Percentiles rank a stretch among this genome's conserved stretches.
Evolutionary conservation across 2,888 invertebrate genomes (phyloP).

Genomic region (Polietes domitor): DNA sequence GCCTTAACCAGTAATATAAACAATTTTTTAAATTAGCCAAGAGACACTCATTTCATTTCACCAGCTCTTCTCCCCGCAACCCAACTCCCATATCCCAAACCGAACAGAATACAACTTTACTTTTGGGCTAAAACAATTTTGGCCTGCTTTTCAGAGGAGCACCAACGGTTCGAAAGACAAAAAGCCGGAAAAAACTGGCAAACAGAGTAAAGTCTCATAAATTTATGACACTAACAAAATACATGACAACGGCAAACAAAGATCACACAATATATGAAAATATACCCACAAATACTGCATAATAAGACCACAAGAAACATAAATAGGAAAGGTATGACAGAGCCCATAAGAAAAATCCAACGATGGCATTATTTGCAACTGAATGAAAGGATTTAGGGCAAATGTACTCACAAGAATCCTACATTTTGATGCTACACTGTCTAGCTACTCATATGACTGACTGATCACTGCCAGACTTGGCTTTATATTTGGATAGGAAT

Average conservation of each 20-base stretch:
- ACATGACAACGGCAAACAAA: conserved; percentile 20
- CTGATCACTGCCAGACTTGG: no score
- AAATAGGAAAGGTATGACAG: no score
- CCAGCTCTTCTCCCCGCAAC: neutral
- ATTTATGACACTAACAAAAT: conserved; percentile 61
- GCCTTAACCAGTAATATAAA: conserved; percentile 37
- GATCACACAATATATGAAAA: conserved; percentile 12
- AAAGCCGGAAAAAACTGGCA: conserved; percentile 1
- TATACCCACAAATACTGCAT: conserved; percentile 57
- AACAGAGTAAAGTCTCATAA: conserved; percentile 56
- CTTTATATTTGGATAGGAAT: no score
- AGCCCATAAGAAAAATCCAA: no score
- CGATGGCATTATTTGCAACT: no score
- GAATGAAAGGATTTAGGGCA: no score
- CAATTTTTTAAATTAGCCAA: conserved; percentile 62
- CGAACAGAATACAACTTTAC: neutral
- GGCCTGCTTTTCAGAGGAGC: neutral
- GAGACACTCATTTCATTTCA: conserved; percentile 42
- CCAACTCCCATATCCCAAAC: neutral
- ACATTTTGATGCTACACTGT: no score
- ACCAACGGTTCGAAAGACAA: neutral
- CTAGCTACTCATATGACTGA: no score
- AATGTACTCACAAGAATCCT: no score
- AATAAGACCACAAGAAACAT: conserved; percentile 54
- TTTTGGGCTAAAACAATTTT: neutral